Evolutionary conservation across 64 coral and sea anemone species (phyloP).

Genomic region (Trachythela sp.): DNA sequence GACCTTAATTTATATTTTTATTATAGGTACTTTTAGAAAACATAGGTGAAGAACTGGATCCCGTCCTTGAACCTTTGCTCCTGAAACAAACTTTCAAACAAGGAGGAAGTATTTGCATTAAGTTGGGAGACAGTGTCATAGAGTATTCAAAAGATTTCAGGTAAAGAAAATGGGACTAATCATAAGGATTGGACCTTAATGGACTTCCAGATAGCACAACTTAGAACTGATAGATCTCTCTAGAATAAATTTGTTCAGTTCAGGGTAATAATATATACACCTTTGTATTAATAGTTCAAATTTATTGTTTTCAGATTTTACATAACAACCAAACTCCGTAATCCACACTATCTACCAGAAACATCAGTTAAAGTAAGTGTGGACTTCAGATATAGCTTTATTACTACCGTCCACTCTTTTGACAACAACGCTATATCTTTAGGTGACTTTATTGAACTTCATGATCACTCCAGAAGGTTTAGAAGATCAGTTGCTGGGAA

Average conservation of each 20-base stretch:
- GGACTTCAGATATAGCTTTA: not conserved
- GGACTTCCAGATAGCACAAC: no score
- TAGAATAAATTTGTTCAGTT: no score
- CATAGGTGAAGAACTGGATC: conserved; percentile 87
- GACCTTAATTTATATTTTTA: not conserved
- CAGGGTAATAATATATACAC: no score
- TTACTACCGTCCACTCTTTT: not conserved
- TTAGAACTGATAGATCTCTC: no score
- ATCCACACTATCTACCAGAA: conserved; percentile 92
- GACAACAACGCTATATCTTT: not conserved
- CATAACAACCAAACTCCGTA: conserved; percentile 91
- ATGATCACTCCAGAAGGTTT: conserved; percentile 99
- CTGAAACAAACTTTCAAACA: conserved; percentile 97
- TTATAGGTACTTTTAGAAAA: conserved; percentile 86
- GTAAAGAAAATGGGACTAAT: conserved; percentile 32
- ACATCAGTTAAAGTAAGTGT: conserved; percentile 84
- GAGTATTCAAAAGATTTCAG: conserved; percentile 97
- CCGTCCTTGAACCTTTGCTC: conserved; percentile 73
- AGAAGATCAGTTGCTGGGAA: conserved; percentile 90
- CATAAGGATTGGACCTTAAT: no score
- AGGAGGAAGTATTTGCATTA: conserved; percentile 94
- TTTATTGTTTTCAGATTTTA: conserved; percentile 63
- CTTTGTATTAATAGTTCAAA: not conserved
- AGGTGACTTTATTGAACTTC: conserved; percentile 98
- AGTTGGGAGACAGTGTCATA: conserved; percentile 90